These are phyloP conservation scores for Drosophila paramelanica DNA, from an alignment of 2,888 invertebrate species.

Conservation along the genomic window DNA sequence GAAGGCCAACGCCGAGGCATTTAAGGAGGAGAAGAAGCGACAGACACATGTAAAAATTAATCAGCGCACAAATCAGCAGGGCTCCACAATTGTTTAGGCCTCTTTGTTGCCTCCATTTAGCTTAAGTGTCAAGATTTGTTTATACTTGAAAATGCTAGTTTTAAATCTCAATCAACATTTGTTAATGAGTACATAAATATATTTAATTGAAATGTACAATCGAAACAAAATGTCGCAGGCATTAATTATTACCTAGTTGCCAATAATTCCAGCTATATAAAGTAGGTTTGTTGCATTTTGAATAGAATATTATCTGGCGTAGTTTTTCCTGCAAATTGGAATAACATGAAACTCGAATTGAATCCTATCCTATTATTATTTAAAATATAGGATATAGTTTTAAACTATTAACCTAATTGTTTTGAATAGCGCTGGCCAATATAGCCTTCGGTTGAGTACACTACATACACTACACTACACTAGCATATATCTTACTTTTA, in stretches of 20 bases:
- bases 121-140: slow-evolving; percentile 28
- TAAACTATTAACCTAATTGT: too few relatives aligned
- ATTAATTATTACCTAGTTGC: background rate
- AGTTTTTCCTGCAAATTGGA: background rate
- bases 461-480: too few relatives aligned
- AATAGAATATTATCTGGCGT: too few relatives aligned
- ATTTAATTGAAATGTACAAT: slow-evolving; percentile 13
- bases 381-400: too few relatives aligned
- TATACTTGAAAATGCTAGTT: slow-evolving; percentile 20
- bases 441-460: too few relatives aligned
- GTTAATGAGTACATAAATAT: slow-evolving; percentile 24
- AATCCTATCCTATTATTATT: background rate
- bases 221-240: background rate
- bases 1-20: slow-evolving; percentile 92
- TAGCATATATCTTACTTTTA: too few relatives aligned
- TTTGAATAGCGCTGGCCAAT: too few relatives aligned
- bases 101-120: slow-evolving; percentile 15
- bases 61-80: slow-evolving; percentile 90
- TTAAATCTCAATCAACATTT: slow-evolving; percentile 19
- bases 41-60: slow-evolving; percentile 92
- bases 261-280: too few relatives aligned
- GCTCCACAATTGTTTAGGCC: slow-evolving; percentile 87
- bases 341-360: background rate
- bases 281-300: too few relatives aligned
- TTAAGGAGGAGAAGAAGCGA: slow-evolving; percentile 93